Evolutionary conservation across 2,888 invertebrate genomes (phyloP).

Genomic region (Pachydiplax longipennis): DNA sequence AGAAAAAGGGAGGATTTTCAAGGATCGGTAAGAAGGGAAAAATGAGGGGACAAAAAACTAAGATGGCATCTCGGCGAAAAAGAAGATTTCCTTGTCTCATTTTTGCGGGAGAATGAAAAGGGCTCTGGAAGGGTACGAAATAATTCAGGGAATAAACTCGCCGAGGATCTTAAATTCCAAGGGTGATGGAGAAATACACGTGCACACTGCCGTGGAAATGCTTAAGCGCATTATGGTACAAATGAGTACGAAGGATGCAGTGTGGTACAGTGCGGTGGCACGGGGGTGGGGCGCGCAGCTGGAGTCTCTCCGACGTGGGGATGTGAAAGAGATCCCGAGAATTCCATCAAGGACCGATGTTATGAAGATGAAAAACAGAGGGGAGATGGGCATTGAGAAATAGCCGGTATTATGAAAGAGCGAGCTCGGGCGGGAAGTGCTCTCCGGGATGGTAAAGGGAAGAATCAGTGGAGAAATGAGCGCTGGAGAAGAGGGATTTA

Average conservation of each 20-base stretch:
- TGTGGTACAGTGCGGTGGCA: neutral
- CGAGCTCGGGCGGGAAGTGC: no score
- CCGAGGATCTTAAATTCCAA: neutral
- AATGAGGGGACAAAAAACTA: neutral
- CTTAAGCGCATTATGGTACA: neutral
- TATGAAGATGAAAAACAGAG: neutral
- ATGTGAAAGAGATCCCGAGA: neutral
- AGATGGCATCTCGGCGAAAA: neutral
- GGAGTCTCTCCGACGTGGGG: neutral
- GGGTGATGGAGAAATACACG: neutral
- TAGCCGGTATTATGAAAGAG: neutral
- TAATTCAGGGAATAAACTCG: neutral
- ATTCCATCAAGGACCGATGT: neutral
- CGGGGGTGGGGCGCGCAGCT: neutral
- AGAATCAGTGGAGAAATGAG: neutral
- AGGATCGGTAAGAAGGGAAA: neutral
- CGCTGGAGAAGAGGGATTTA: neutral
- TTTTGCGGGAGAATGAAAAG: neutral
- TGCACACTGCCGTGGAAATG: neutral
- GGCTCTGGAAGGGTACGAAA: neutral
- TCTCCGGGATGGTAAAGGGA: neutral
- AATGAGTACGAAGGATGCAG: neutral
- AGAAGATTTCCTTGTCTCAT: neutral
- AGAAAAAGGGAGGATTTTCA: neutral
- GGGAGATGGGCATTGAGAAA: neutral